Base-by-base conservation (phyloP, 2,113 vertebrate species). In the Gopherus evgoodei region DNA sequence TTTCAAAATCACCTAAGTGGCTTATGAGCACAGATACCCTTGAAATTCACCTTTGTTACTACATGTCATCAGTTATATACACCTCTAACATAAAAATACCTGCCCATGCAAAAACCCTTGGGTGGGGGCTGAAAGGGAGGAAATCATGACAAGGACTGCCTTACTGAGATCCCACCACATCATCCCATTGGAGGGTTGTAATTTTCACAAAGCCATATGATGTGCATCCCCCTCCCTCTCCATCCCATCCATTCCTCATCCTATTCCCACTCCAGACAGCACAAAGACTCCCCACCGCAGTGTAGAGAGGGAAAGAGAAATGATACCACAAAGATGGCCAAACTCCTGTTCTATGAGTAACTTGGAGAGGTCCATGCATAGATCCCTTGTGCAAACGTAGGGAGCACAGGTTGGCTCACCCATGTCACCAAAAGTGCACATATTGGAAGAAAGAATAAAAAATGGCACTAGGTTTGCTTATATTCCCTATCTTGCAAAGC, bases 401-500 rank as follows among this genome's bases (percentile, higher is more conserved):
- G 4, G 53, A 35, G 3, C 44, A 1, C 1, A 3, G 29, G 6
- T 35, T 35, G 52, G 35, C 59, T 24, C 2, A 1, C 5, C 31
- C 31, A 1, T 8, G 13, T 0, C 1, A 12, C 42, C 62, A 14
- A 47, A 29, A n/a, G 2, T 1, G 12, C 25, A 27, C 65, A 11
- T 72, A 72, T 19, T 21, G 4, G n/a, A n/a, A 85, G 29, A 81
- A 69, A 52, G 76, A 56, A 29, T 19, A 11, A 16, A 5, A 12
- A 21, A 57, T 35, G 25, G 27, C 5, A 29, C 50, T 0, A 0
- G 5, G 53, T 65, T 83, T 3, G 0, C 0, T 0, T 8, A 47
- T 54, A 29, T 69, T 57, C 79, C 9, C 3, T 31, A 5, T 72
- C n/a, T 72, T 72, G n/a, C 19, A 72, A 38, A 22, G 65, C n/a